These are phyloP conservation scores for Stenodema calcarata DNA, from an alignment of 2,888 invertebrate genomes.

Conservation along the genomic window DNA sequence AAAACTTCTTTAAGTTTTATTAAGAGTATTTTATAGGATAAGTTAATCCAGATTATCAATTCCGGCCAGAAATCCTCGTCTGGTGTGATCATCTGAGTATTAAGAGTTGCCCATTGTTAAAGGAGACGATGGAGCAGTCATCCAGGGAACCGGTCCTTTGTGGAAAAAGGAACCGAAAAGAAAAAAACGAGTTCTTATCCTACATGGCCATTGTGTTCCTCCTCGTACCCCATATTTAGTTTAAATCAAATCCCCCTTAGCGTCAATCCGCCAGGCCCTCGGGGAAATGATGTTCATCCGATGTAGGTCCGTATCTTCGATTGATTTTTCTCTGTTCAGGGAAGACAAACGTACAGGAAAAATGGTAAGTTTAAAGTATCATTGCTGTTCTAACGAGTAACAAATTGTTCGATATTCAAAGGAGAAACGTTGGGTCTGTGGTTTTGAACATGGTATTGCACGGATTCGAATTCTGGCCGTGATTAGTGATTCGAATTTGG, in stretches of 20 bases:
- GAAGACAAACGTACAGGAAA: neutral
- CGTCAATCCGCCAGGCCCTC: neutral
- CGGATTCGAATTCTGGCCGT: too few species aligned
- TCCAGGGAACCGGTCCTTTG: neutral
- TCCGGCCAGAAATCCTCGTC: neutral
- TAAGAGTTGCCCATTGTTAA: neutral
- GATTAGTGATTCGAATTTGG: too few species aligned
- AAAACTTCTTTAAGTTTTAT: too few species aligned
- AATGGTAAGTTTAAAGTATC: neutral
- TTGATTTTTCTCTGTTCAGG: neutral
- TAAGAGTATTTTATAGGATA: neutral
- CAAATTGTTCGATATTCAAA: too few species aligned
- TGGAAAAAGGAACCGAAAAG: constrained; percentile 1
- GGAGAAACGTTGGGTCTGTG: too few species aligned
- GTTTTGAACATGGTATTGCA: too few species aligned
- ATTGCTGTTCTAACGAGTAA: too few species aligned
- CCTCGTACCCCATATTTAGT: neutral
- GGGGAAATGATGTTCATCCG: neutral
- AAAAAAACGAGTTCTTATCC: neutral
- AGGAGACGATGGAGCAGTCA: neutral
- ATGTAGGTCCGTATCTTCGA: neutral
- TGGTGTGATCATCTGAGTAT: neutral
- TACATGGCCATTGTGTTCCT: neutral
- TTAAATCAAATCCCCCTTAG: neutral
- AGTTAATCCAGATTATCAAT: neutral